A percentile compares a stretch with the other conserved stretches of the same genome.
phyloP scores from a whole-genome alignment of 2,797 vertebrate species.

The Margarornis squamiger region DNA sequence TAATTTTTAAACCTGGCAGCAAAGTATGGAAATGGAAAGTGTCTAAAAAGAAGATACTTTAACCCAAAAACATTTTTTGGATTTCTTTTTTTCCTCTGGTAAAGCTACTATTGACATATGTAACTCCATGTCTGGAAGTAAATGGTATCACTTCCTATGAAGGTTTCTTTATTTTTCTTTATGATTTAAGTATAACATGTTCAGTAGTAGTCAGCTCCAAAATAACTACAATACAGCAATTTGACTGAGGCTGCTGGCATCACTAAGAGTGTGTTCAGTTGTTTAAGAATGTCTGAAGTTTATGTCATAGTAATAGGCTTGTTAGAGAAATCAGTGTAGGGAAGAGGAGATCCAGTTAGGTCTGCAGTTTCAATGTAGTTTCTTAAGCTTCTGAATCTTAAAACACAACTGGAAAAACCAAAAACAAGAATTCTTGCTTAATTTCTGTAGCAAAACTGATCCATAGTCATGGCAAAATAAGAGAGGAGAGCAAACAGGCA shows the following conservation, averaged over 20 bases:
- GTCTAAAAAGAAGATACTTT: neutral
- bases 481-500: neutral
- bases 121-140: neutral
- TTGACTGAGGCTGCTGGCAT: conserved; percentile 1
- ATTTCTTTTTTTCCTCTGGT: neutral
- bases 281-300: neutral
- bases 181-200: neutral
- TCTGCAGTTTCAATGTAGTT: neutral
- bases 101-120: neutral
- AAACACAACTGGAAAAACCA: neutral
- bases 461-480: neutral
- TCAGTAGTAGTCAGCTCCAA: neutral
- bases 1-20: neutral
- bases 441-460: neutral
- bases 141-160: neutral
- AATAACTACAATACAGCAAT: neutral
- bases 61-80: neutral
- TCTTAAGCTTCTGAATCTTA: neutral
- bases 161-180: conserved; percentile 2
- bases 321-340: neutral
- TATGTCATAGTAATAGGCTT: neutral
- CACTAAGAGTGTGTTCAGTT: neutral
- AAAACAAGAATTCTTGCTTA: neutral
- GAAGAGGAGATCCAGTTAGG: neutral
- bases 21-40: neutral